A percentile compares a stretch with the other conserved stretches of the same genome.
phyloP scores from a whole-genome alignment of 1,140 invertebrate genomes.

The Drosophila trapezifrons region DNA sequence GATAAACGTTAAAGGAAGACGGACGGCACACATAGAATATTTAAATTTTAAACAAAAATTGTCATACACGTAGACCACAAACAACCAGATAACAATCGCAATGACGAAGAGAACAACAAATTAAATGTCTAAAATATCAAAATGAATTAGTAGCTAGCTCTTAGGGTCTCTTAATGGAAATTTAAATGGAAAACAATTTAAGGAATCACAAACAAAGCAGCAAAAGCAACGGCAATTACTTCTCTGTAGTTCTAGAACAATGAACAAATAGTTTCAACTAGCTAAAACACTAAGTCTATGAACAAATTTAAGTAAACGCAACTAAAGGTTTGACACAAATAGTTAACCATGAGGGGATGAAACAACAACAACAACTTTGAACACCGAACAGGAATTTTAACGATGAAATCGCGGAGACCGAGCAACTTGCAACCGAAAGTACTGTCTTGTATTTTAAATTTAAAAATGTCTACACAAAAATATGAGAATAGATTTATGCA shows the following conservation, averaged over 20 bases:
- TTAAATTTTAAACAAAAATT: constrained; percentile 20
- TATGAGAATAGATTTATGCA: constrained; percentile 45
- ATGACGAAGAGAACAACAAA: constrained; percentile 26
- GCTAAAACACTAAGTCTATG: constrained; percentile 54
- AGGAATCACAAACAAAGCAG: constrained; percentile 26
- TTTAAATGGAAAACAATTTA: constrained; percentile 13
- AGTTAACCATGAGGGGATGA: constrained; percentile 22
- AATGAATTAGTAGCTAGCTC: constrained; percentile 63
- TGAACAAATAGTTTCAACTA: constrained; percentile 70
- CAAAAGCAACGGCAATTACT: constrained; percentile 59
- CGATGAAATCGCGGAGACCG: constrained; percentile 48
- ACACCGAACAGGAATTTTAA: constrained; percentile 75
- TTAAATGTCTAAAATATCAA: constrained; percentile 76
- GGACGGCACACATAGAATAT: constrained; percentile 31
- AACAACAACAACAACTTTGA: constrained; percentile 44
- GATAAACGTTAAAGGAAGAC: constrained; percentile 20
- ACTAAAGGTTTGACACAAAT: constrained; percentile 55
- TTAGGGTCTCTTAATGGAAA: constrained; percentile 46
- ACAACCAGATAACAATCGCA: constrained; percentile 22
- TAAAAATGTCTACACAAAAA: constrained; percentile 36
- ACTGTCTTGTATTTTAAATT: constrained; percentile 58
- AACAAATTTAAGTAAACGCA: constrained; percentile 62
- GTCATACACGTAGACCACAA: constrained; percentile 35
- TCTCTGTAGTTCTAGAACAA: constrained; percentile 63
- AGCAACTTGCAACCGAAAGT: constrained; percentile 54